A percentile compares a stretch with the other conserved stretches of the same genome.
These are phyloP conservation scores for Clistopyga incitator DNA, from an alignment of 2,888 invertebrate species.

Conservation along the genomic window DNA sequence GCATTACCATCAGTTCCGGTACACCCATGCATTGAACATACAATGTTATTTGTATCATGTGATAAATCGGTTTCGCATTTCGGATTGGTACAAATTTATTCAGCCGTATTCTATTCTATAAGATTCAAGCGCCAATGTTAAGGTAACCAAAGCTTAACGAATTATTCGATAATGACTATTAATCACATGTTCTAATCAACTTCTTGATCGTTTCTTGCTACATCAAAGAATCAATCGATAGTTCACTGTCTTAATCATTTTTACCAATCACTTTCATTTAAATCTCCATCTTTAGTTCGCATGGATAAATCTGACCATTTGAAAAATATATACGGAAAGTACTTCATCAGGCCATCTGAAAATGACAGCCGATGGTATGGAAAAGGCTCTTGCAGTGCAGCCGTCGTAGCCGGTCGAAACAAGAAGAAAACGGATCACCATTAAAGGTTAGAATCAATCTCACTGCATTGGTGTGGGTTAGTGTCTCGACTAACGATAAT, in stretches of 20 bases:
- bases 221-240: slow-evolving; percentile 15
- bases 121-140: slow-evolving; percentile 35
- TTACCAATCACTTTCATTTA: no score
- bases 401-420: no score
- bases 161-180: slow-evolving; percentile 21
- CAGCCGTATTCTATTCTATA: slow-evolving; percentile 28
- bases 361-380: no score
- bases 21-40: slow-evolving; percentile 66
- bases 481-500: no score
- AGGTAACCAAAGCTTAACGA: slow-evolving; percentile 1
- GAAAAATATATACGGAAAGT: no score
- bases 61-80: slow-evolving; percentile 73
- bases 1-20: slow-evolving; percentile 31
- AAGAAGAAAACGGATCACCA: no score
- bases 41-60: slow-evolving; percentile 72
- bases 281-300: no score
- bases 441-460: no score
- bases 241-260: neutral
- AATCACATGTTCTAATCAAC: slow-evolving; percentile 14
- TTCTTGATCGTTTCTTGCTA: neutral
- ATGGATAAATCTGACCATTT: no score
- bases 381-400: no score
- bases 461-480: no score
- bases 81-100: slow-evolving; percentile 2
- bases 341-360: no score